Base-by-base conservation (phyloP, 2,797 vertebrate genomes). In the Acrossocheilus fasciatus region DNA sequence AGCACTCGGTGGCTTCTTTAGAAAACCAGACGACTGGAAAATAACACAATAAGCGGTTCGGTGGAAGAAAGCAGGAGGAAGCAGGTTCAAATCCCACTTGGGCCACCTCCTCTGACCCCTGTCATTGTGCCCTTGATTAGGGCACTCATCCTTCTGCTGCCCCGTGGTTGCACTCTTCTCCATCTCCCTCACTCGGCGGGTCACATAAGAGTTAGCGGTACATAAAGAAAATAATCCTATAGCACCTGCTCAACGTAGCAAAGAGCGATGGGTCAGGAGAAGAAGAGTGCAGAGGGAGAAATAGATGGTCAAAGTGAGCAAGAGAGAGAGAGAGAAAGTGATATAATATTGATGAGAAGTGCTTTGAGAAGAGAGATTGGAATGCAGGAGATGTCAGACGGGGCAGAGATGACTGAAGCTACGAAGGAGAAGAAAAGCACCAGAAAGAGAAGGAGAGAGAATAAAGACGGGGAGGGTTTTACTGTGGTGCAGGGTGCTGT, bases 401-500 rank as follows among this genome's bases (percentile, higher is more conserved):
- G 70, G 79, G 77, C 85, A 80, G 83, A 87, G 64, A 89, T 78
- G 75, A 81, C 70, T 85, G 75, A 88, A 86, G 70, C 82, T 84
- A 76, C 15, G 79, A 79, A 84, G 59, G 73, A 85, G 80, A 88
- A 84, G 74, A 74, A 78, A 64, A 75, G 83, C 59, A 20, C 82
- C 64, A 81, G 87, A 85, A 64, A 83, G 50, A 66, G 26, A 77
- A 76, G 68, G 43, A 70, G 84, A 64, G 62, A 70, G 81, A 82
- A 87, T 84, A 84, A 84, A 87, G 88, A 82, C 23, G 36, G 86
- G 8, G 69, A 85, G 69, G 80, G 86, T 82, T 87, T 89, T 89
- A 82, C 81, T 88, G 88, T 83, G 92, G 91, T 87, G 82, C 47
- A 73, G 78, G 84, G 81, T 88, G 74, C 86, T 87, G 86, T 85